phyloP scores from a whole-genome alignment of 2,113 vertebrate genomes.

The Candoia aspera region DNA sequence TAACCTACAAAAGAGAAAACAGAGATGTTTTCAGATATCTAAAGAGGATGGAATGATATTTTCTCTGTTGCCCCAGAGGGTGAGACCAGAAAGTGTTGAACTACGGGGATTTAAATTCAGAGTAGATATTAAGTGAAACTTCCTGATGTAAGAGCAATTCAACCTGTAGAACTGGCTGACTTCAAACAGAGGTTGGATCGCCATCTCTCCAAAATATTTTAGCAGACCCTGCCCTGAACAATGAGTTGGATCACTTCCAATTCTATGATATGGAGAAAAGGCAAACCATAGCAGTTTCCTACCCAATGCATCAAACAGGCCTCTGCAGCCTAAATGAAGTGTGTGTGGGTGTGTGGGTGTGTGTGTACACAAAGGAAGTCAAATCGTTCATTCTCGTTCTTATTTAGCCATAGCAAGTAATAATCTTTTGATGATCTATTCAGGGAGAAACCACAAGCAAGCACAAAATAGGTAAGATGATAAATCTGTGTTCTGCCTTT shows the following conservation, averaged over 20 bases:
- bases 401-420: background rate
- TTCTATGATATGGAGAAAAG: background rate
- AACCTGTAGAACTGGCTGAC: background rate
- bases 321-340: background rate
- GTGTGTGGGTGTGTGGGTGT: background rate
- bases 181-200: background rate
- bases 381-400: background rate
- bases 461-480: background rate
- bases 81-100: background rate
- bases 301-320: background rate
- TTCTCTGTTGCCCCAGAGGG: background rate
- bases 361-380: background rate
- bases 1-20: background rate
- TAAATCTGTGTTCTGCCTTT: background rate
- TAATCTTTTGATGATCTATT: background rate
- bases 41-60: background rate
- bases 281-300: background rate
- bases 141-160: background rate
- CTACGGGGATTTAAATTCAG: background rate
- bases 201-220: background rate
- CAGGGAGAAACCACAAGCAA: background rate
- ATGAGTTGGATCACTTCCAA: background rate
- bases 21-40: background rate
- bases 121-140: background rate
- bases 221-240: background rate